These are phyloP conservation scores for Meiosimyza decipiens DNA, from an alignment of 2,888 invertebrate genomes.

Conservation along the genomic window DNA sequence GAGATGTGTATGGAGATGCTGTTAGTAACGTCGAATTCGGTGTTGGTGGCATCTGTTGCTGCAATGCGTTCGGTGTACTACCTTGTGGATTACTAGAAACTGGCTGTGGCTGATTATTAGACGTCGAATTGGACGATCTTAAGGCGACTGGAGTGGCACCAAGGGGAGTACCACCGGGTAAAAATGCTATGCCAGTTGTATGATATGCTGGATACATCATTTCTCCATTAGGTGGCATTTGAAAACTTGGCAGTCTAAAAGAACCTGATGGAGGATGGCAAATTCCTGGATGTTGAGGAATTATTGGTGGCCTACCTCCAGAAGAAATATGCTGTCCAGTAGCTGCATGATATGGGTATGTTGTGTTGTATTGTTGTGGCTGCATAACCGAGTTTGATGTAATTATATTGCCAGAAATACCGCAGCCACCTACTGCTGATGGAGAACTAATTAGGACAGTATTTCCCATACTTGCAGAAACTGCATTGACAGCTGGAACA, in stretches of 20 bases:
- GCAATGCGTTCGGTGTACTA: constrained; percentile 48
- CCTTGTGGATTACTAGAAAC: not conserved
- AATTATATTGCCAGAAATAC: constrained; percentile 52
- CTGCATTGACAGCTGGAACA: constrained; percentile 34
- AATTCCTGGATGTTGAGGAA: constrained; percentile 58
- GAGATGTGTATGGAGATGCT: constrained; percentile 56
- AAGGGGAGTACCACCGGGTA: constrained; percentile 53
- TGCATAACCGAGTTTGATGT: constrained; percentile 57
- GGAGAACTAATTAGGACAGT: constrained; percentile 62
- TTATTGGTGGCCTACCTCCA: constrained; percentile 55
- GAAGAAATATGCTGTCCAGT: constrained; percentile 51
- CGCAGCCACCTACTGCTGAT: constrained; percentile 48
- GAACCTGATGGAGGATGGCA: constrained; percentile 53
- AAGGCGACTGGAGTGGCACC: constrained; percentile 41
- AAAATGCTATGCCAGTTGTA: constrained; percentile 53
- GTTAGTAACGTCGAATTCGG: constrained; percentile 56
- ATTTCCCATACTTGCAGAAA: constrained; percentile 47
- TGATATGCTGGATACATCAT: constrained; percentile 69
- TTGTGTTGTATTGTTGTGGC: constrained; percentile 53
- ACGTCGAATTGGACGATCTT: constrained; percentile 43
- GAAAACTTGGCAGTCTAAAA: constrained; percentile 65
- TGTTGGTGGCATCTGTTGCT: constrained; percentile 48
- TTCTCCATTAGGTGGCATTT: constrained; percentile 70
- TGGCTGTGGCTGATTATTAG: constrained; percentile 25
- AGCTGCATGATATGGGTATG: constrained; percentile 61